Conservation (phyloP, 2,797 vertebrate genomes). For the Pygocentrus nattereri region DNA sequence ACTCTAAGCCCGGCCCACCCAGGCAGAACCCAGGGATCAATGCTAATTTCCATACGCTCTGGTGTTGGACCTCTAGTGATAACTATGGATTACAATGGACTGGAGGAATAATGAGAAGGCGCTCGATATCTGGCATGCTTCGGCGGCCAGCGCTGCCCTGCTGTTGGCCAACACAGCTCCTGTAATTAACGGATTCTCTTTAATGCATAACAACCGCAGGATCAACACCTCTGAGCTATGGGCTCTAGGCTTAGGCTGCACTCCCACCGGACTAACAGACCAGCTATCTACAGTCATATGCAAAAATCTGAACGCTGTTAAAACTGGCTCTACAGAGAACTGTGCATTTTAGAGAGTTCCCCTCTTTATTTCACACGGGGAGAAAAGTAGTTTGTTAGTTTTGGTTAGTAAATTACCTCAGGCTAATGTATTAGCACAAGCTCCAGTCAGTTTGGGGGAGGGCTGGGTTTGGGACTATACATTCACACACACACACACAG, state of each 20-base stretch:
- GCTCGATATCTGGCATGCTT: constrained; percentile 73
- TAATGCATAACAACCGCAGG: constrained; percentile 56
- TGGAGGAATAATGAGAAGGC: constrained; percentile 59
- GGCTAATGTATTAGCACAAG: too few species aligned
- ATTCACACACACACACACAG: too few species aligned
- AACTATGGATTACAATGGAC: constrained; percentile 1
- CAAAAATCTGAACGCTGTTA: neutral
- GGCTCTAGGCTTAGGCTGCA: constrained; percentile 39
- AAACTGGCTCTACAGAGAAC: too few species aligned
- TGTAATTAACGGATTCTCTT: constrained; percentile 75
- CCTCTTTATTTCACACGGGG: too few species aligned
- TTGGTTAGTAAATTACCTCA: too few species aligned
- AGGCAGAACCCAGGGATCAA: constrained; percentile 63
- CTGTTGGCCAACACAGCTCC: constrained; percentile 67
- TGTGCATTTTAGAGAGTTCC: too few species aligned
- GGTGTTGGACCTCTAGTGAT: constrained; percentile 67
- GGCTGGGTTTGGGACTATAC: too few species aligned
- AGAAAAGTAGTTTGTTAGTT: too few species aligned
- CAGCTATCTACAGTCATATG: constrained; percentile 11
- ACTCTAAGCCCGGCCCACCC: constrained; percentile 52
- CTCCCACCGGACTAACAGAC: constrained; percentile 1
- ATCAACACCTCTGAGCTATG: constrained; percentile 42
- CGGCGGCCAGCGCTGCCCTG: constrained; percentile 52
- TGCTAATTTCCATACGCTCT: constrained; percentile 72
- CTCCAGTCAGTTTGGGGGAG: too few species aligned